Conservation (phyloP, 2,797 vertebrate genomes). For the Rhyacichthys aspro region DNA sequence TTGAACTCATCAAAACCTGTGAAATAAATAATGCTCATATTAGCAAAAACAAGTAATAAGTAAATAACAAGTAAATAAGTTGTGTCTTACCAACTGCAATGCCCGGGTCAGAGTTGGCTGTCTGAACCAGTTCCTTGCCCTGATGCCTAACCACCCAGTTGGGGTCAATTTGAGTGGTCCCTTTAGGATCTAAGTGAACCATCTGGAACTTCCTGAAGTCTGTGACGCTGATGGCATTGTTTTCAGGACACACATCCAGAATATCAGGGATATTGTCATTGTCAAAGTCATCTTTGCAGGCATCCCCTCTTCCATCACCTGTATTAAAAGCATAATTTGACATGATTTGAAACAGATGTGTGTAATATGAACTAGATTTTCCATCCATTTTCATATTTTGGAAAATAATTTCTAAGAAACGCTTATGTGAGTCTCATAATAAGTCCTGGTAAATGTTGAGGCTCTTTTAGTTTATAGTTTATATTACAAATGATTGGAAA, state of each 20-base stretch:
- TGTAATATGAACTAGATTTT: conserved; percentile 6
- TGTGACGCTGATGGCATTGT: conserved; percentile 91
- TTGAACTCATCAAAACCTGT: conserved; percentile 94
- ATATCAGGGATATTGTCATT: conserved; percentile 94
- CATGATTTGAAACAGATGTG: conserved; percentile 22
- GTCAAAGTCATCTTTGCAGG: conserved; percentile 98
- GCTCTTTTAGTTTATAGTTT: conserved; percentile 43
- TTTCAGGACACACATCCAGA: conserved; percentile 94
- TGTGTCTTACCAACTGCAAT: conserved; percentile 89
- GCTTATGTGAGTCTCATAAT: conserved; percentile 34
- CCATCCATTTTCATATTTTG: conserved; percentile 19
- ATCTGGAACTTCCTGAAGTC: conserved; percentile 99
- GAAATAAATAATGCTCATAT: background rate
- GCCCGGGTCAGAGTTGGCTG: conserved; percentile 97
- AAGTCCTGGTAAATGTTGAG: conserved; percentile 31
- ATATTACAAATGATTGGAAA: conserved; percentile 58
- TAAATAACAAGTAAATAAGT: background rate
- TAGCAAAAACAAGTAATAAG: background rate
- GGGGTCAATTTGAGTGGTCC: conserved; percentile 97
- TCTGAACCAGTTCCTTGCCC: conserved; percentile 97
- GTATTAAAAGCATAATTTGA: conserved; percentile 15
- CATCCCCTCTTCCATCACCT: conserved; percentile 96
- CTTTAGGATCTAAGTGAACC: conserved; percentile 98
- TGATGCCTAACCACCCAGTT: conserved; percentile 99
- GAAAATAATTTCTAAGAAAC: conserved; percentile 35